A percentile compares a stretch with the other conserved stretches of the same genome.
Evolutionary conservation across 2,797 vertebrate species (phyloP).

Genomic region (Morus bassanus): DNA sequence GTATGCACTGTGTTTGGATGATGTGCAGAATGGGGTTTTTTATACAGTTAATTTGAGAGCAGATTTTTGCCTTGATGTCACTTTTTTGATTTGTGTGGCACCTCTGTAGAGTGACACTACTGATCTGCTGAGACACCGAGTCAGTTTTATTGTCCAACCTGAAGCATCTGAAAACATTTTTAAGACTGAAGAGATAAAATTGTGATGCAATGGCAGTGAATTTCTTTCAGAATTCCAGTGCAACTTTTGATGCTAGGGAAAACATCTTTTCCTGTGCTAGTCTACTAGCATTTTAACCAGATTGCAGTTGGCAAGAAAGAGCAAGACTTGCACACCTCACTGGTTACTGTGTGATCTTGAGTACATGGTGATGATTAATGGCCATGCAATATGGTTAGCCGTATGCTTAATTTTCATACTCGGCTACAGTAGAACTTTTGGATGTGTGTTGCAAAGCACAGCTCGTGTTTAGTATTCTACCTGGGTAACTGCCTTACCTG

Average conservation of each 20-base stretch:
- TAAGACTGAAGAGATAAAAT: neutral
- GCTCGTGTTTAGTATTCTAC: neutral
- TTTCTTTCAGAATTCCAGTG: neutral
- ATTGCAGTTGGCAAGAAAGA: neutral
- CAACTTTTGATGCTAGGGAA: neutral
- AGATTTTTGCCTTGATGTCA: neutral
- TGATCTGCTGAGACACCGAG: neutral
- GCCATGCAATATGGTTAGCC: neutral
- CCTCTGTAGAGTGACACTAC: neutral
- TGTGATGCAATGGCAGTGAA: neutral
- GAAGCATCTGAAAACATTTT: neutral
- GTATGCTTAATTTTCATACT: neutral
- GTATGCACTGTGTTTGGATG: neutral
- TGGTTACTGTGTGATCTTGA: neutral
- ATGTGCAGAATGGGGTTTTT: neutral
- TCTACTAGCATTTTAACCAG: neutral
- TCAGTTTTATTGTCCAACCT: neutral
- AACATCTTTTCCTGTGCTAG: neutral
- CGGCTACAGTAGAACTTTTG: neutral
- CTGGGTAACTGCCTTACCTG: neutral
- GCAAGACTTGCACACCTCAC: neutral
- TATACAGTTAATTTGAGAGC: neutral
- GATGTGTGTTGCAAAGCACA: neutral
- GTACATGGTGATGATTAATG: neutral
- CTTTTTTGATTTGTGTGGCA: neutral